phyloP scores from a whole-genome alignment of 2,113 vertebrate genomes.

The Empidonax traillii region DNA sequence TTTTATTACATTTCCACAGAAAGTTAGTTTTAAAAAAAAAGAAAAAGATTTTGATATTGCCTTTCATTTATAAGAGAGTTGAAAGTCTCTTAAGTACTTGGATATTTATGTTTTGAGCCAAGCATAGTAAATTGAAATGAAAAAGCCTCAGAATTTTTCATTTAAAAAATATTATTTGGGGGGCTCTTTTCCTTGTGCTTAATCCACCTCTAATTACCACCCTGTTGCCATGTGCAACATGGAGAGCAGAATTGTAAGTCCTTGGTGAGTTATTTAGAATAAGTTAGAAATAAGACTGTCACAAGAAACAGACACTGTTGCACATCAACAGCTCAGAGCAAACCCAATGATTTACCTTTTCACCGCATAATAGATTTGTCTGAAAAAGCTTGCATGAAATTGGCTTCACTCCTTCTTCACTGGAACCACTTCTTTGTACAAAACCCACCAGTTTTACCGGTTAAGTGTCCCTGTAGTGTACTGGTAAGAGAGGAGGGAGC shows the following conservation, averaged over 20 bases:
- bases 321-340: slow-evolving; percentile 1
- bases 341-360: slow-evolving; percentile 20
- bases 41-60: neutral
- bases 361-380: neutral
- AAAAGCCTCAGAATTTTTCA: neutral
- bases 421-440: neutral
- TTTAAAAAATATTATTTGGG: neutral
- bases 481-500: neutral
- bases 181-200: neutral
- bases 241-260: neutral
- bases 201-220: neutral
- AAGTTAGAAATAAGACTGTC: neutral
- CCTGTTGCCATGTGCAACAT: neutral
- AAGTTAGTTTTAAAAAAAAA: neutral
- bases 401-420: neutral
- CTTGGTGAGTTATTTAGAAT: neutral
- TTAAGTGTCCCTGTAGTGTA: neutral
- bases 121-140: neutral
- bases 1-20: neutral
- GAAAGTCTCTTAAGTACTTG: neutral
- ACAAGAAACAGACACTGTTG: neutral
- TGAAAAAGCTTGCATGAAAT: slow-evolving; percentile 12
- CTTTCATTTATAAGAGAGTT: neutral
- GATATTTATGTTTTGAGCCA: neutral
- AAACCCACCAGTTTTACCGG: neutral